Base-by-base conservation (phyloP, 2,888 invertebrate species). In the Buathra laborator region DNA sequence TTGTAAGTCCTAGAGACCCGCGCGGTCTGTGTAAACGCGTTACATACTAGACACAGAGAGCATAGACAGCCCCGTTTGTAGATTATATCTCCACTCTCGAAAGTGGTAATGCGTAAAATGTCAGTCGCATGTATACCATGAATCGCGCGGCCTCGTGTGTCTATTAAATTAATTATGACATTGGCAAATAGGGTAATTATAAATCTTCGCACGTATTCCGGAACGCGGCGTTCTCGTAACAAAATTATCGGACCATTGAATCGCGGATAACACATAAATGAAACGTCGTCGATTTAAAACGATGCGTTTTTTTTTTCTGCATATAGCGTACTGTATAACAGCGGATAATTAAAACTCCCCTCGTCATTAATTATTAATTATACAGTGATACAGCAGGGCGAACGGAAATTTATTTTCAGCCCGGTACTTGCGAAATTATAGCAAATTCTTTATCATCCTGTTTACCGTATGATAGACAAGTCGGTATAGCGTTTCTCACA, bases 401-500 rank as follows among this genome's bases (percentile, higher is more conserved):
- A 62, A 43, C 72, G 81, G 84, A 72, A 80, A 84, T 80, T 84
- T 80, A 72, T 66, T 66, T 76, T 84, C 67, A 84, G 84, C 48
- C 72, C 67, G 66, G 84, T 77, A 66, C 80, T 81, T 80, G 81
- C 81, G 81, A 84, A 84, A 77, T 77, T 62, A 77, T 66, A 12
- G 76, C 48, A 51, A 80, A 84, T 84, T 81, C 84, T 84, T 80
- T 76, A 81, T 84, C 81, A 84, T 84, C 81, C 76, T 81, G 84
- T 76, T 72, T 66, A 29, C 44, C 67, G 80, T 72, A 68, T 71
- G 62, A 72, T 76, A 79, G 71, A 37, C 66, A 72, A 81, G 67
- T 77, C 77, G 10, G 79, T 24, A 64, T 12, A 51, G 51, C 51
- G n/a, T 16, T 51, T 51, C n/a, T 51, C 14, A 51, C 51, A 51